Conservation (phyloP, 1,140 invertebrate species). For the Drosophila truncata region DNA sequence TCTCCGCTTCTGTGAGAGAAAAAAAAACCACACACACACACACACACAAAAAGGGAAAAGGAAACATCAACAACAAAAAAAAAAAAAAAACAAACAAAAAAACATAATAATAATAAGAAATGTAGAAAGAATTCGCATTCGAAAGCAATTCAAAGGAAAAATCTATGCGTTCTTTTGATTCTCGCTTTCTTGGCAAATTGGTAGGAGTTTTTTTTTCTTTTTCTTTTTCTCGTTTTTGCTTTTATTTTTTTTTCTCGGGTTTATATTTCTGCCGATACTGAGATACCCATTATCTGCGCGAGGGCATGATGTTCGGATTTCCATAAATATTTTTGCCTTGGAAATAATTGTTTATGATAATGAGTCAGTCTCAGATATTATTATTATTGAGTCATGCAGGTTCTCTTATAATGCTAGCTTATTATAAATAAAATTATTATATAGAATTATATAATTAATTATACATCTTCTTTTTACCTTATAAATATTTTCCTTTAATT, state of each 20-base stretch:
- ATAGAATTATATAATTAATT: not conserved
- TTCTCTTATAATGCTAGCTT: not conserved
- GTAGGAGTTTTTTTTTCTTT: constrained; percentile 21
- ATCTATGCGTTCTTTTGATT: constrained; percentile 35
- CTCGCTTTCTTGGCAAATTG: constrained; percentile 50
- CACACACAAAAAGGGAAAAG: constrained; percentile 18
- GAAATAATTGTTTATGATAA: not conserved
- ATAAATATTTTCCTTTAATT: not conserved
- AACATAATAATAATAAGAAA: constrained; percentile 31
- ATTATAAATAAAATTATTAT: no score
- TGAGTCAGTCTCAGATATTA: not conserved
- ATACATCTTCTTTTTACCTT: not conserved
- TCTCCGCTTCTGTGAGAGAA: constrained; percentile 20
- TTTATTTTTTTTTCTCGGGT: constrained; percentile 10
- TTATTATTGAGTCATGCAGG: not conserved
- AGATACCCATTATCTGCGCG: constrained; percentile 12
- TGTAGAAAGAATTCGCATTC: constrained; percentile 52
- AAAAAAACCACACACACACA: constrained; percentile 8
- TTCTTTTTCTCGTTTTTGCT: not conserved
- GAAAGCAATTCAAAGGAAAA: constrained; percentile 64
- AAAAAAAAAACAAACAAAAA: not conserved
- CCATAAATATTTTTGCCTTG: not conserved
- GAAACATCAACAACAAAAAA: constrained; percentile 32
- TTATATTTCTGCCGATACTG: constrained; percentile 24
- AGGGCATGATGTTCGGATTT: constrained; percentile 6